Base-by-base conservation (phyloP, 2,888 invertebrate species). In the Andricus curvator region DNA sequence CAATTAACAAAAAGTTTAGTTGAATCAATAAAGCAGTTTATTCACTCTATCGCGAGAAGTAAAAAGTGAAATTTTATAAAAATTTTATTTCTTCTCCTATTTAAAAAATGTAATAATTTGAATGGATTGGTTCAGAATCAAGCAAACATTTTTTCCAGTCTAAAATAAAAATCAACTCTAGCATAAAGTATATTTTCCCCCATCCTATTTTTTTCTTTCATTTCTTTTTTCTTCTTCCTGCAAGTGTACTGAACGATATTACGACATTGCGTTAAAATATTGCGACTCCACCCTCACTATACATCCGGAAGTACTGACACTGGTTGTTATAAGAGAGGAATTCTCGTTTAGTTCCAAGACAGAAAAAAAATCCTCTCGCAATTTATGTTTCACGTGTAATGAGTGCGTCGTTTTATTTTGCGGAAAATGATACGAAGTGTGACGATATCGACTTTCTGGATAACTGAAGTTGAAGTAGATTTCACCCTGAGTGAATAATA, bases 201-300 rank as follows among this genome's bases (percentile, higher is more conserved):
- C 56, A 9, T 56, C n/a, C 8, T 48, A 1, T 22, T 25, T 25
- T 25, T n/a, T 44, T 44, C 41, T 68, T 44, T 0, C 6, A 41
- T 25, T 22, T 22, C 22, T 2, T 33, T 6, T 56, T 74, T 29
- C 13, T 33, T 17, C 29, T 56, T n/a, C 22, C 25, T 56, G 25
- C 20, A 20, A 4, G 25, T 56, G 5, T 74, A n/a, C 56, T 80
- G 84, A 87, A 82, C 80, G 81, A 84, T 81, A 86, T 84, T 85
- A 81, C 81, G 82, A 80, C 62, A 25, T 78, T 77, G 82, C 70
- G 82, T 81, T 81, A 79, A 86, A 83, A 85, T 82, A 82, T 83
- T 84, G 80, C 83, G 74, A 80, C 60, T 76, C 37, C 70, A 78
- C 48, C 81, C 74, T 67, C n/a, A 56, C 33, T 9, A 48, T 51